Conservation (phyloP, 2,888 invertebrate genomes). For the Cerceris rybyensis region DNA sequence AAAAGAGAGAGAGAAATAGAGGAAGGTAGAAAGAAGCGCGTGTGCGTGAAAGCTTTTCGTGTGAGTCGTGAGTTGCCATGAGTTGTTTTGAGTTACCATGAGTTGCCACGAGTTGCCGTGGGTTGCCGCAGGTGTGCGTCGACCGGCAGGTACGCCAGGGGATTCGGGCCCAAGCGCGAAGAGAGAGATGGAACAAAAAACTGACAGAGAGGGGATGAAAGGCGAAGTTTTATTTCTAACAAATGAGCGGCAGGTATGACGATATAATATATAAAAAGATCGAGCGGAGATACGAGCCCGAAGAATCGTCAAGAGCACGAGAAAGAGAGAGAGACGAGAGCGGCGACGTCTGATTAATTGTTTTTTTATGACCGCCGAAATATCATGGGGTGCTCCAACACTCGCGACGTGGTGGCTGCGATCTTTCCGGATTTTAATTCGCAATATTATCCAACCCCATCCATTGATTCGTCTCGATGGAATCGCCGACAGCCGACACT, state of each 20-base stretch:
- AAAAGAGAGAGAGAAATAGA: constrained; percentile 1
- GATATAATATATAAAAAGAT: constrained; percentile 63
- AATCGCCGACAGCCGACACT: no score
- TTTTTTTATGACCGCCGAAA: constrained; percentile 63
- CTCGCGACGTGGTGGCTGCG: no score
- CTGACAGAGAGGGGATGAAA: constrained; percentile 3
- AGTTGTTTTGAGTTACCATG: no score
- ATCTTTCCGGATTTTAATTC: no score
- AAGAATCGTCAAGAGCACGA: neutral
- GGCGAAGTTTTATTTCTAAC: constrained; percentile 67
- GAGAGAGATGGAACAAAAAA: neutral
- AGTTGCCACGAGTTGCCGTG: no score
- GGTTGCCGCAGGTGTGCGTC: constrained; percentile 11
- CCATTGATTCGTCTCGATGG: no score
- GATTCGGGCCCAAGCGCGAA: constrained; percentile 30
- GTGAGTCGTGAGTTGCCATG: neutral
- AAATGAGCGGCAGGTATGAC: constrained; percentile 63
- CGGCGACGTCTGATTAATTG: constrained; percentile 63
- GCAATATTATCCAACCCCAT: no score
- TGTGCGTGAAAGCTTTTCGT: constrained; percentile 10
- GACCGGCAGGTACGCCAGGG: constrained; percentile 35
- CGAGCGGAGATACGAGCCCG: constrained; percentile 11
- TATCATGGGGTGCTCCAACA: constrained; percentile 39
- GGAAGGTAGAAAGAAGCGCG: constrained; percentile 23
- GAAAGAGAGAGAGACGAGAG: neutral